phyloP scores from a whole-genome alignment of 2,888 invertebrate genomes.

The Ashinkailepas kermadecensis region DNA sequence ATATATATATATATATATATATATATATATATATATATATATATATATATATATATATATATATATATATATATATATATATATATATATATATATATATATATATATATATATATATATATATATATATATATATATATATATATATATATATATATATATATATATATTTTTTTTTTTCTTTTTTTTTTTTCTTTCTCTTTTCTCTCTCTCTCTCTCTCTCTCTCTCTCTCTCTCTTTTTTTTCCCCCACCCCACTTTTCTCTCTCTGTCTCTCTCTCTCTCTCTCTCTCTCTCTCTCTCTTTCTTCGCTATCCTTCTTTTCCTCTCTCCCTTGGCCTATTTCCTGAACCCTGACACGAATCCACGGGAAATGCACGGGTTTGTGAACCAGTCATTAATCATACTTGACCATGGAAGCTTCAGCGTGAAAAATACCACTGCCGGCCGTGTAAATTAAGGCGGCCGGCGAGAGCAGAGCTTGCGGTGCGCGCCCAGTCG shows the following conservation, averaged over 20 bases:
- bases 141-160: too few relatives aligned
- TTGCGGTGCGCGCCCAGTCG: not conserved
- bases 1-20: too few relatives aligned
- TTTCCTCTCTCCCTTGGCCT: too few relatives aligned
- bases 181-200: not conserved
- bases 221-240: constrained; percentile 18
- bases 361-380: not conserved
- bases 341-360: not conserved
- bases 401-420: constrained; percentile 5
- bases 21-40: too few relatives aligned
- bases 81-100: too few relatives aligned
- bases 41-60: too few relatives aligned
- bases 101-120: too few relatives aligned
- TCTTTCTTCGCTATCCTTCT: not conserved
- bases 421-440: not conserved
- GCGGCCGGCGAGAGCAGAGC: not conserved
- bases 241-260: not conserved
- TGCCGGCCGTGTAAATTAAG: not conserved
- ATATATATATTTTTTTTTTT: not conserved
- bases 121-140: too few relatives aligned
- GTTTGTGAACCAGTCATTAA: not conserved
- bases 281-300: constrained; percentile 27
- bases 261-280: constrained; percentile 26
- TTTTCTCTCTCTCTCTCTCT: not conserved
- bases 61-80: too few relatives aligned